A percentile compares a stretch with the other conserved stretches of the same genome.
Evolutionary conservation across 2,888 invertebrate genomes (phyloP).

Genomic region (Microplitis deprimator): DNA sequence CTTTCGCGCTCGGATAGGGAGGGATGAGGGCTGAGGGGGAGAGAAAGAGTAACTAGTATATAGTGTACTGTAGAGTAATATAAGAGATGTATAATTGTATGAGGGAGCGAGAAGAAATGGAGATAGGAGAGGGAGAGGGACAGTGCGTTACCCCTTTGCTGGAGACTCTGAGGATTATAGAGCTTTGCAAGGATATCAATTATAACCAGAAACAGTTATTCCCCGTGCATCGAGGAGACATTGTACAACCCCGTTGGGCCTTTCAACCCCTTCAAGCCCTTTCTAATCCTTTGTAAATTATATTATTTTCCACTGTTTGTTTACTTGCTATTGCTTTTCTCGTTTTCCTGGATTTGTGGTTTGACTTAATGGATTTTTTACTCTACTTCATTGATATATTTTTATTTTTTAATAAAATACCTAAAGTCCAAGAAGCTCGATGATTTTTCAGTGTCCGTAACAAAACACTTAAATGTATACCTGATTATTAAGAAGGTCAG

Average conservation of each 20-base stretch:
- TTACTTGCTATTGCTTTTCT: slow-evolving; percentile 63
- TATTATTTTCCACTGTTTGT: slow-evolving; percentile 72
- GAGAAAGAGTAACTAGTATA: too few species aligned
- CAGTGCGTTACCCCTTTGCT: slow-evolving; percentile 13
- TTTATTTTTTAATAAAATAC: not conserved
- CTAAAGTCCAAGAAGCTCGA: not conserved
- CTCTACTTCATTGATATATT: slow-evolving; percentile 44
- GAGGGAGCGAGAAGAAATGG: not conserved
- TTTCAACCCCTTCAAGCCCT: slow-evolving; percentile 60
- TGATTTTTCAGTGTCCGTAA: too few species aligned
- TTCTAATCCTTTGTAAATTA: slow-evolving; percentile 72
- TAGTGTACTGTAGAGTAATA: slow-evolving; percentile 56
- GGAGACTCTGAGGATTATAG: slow-evolving; percentile 66
- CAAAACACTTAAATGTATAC: too few species aligned
- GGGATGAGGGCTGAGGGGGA: too few species aligned
- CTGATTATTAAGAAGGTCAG: too few species aligned
- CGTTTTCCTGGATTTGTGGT: slow-evolving; percentile 68
- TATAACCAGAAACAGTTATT: slow-evolving; percentile 72
- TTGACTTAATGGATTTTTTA: slow-evolving; percentile 63
- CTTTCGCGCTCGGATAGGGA: slow-evolving; percentile 56
- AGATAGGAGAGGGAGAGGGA: not conserved
- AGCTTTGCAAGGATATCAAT: slow-evolving; percentile 72
- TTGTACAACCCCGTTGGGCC: slow-evolving; percentile 43
- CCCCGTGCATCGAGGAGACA: slow-evolving; percentile 62
- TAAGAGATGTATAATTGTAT: slow-evolving; percentile 27